Conservation (phyloP, 2,888 invertebrate species). For the Anodontia alba region DNA sequence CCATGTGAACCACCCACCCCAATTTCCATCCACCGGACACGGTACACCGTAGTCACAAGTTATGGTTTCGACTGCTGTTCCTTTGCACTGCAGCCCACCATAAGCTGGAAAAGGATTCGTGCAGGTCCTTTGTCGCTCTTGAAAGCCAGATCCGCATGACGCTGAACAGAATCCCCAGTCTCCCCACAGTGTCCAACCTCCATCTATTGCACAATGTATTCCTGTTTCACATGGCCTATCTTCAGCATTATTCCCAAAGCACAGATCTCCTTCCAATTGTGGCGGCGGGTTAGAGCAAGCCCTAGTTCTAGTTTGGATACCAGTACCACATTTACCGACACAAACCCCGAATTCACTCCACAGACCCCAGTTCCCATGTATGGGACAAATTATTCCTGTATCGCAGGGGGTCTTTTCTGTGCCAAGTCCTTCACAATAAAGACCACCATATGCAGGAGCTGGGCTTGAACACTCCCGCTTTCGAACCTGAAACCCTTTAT, state of each 20-base stretch:
- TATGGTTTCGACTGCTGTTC: constrained; percentile 17
- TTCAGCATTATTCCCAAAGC: constrained; percentile 41
- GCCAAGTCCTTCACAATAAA: constrained; percentile 36
- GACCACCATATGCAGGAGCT: constrained; percentile 46
- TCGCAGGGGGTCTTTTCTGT: constrained; percentile 35
- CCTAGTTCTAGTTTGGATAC: constrained; percentile 24
- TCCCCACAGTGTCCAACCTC: constrained; percentile 49
- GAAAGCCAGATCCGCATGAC: constrained; percentile 31
- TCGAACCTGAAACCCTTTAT: constrained; percentile 28
- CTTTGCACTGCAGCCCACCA: constrained; percentile 36
- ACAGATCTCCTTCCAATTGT: constrained; percentile 36
- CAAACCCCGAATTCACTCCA: constrained; percentile 41
- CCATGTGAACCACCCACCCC: constrained; percentile 44
- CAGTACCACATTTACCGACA: constrained; percentile 34
- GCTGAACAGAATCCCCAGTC: constrained; percentile 31
- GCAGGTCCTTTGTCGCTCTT: constrained; percentile 24
- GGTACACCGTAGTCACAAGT: constrained; percentile 36
- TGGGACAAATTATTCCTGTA: constrained; percentile 45
- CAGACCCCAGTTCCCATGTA: constrained; percentile 42
- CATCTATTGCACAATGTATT: constrained; percentile 45
- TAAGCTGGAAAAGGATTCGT: constrained; percentile 33
- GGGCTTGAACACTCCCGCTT: constrained; percentile 49
- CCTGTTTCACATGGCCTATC: constrained; percentile 24
- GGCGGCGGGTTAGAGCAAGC: constrained; percentile 43
- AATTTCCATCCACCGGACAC: constrained; percentile 44